Base-by-base conservation (phyloP, 2,113 vertebrate genomes). In the Chroicocephalus ridibundus region DNA sequence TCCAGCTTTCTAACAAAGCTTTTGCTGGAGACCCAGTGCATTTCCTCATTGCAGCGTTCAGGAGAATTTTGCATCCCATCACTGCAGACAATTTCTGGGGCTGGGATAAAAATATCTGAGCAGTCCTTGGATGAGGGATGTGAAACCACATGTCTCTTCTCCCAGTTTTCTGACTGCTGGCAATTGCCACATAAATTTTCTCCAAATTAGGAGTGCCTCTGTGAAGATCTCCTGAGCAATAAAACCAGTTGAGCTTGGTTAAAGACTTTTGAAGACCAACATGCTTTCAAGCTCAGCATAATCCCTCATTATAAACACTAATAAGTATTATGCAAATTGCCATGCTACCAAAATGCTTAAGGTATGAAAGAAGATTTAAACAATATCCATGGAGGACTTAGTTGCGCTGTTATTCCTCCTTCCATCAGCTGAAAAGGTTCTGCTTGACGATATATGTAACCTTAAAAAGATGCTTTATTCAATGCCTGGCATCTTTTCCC, bases 191-290 rank as follows among this genome's bases (percentile, higher is more conserved):
- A 5, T 34, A 86, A 71, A 27, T 79, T 76, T 60, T 76, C 49
- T 60, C 80, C 47, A 68, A 64, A 75, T 78, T n/a, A 84, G n/a
- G 51, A 88, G 38, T 20, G 15, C 26, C 27, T 81, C 60, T 51
- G 36, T 86, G 80, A 55, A 87, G 46, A 65, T 75, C 47, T 93
- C 46, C 86, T 32, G 25, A 80, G 81, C 65, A 87, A 88, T 86
- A 92, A 74, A 96, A 96, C 81, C 69, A 52, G 89, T 38, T 72
- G 38, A 78, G 51, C 81, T 91, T 81, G n/a, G 65, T 55, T 40
- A 94, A 69, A 92, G 60, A 22, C 31, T 93, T 95, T 69, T 82
- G 57, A 88, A 91, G 51, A 75, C 24, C 42, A 81, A 8, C 10
- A 4, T 24, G 51, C n/a, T 91, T 94, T 75, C n/a, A 62, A 84